A percentile compares a stretch with the other conserved stretches of the same genome.
Evolutionary conservation across 2,888 invertebrate species (phyloP).

Genomic region (Anthrax anthrax): DNA sequence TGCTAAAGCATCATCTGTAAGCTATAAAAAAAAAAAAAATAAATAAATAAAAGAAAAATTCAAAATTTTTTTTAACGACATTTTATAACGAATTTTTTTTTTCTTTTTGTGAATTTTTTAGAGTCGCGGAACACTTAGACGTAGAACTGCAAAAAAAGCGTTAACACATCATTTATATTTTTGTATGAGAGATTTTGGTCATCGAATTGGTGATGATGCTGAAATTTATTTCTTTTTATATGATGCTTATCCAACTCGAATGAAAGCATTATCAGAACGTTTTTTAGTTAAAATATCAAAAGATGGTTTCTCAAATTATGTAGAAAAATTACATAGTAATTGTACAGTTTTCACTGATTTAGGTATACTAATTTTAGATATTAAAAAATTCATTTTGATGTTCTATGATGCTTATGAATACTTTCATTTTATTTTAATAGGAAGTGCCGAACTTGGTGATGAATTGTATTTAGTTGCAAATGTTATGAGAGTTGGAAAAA

Average conservation of each 20-base stretch:
- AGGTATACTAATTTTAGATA: conserved; percentile 37
- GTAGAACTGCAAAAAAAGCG: conserved; percentile 29
- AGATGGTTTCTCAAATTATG: conserved; percentile 79
- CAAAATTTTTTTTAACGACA: conserved; percentile 1
- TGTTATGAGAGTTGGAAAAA: conserved; percentile 77
- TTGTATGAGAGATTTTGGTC: conserved; percentile 78
- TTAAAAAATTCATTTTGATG: no score
- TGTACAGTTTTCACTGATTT: conserved; percentile 74
- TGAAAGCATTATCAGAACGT: conserved; percentile 71
- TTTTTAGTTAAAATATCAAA: conserved; percentile 80
- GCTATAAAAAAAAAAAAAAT: no score
- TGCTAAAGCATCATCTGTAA: conserved; percentile 52
- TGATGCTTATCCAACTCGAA: conserved; percentile 51
- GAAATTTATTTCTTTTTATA: conserved; percentile 79
- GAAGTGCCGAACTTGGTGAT: conserved; percentile 67
- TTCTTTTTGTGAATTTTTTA: conserved; percentile 12
- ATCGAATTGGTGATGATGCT: conserved; percentile 76
- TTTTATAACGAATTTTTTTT: no score
- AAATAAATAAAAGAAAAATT: no score
- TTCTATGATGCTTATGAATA: no score
- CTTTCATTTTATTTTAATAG: conserved; percentile 25
- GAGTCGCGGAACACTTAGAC: conserved; percentile 33
- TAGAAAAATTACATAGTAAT: conserved; percentile 74
- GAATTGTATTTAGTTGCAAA: conserved; percentile 82
- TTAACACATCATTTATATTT: conserved; percentile 70